These are phyloP conservation scores for Anagyrus pseudococci DNA, from an alignment of 2,888 invertebrate species.

Conservation along the genomic window DNA sequence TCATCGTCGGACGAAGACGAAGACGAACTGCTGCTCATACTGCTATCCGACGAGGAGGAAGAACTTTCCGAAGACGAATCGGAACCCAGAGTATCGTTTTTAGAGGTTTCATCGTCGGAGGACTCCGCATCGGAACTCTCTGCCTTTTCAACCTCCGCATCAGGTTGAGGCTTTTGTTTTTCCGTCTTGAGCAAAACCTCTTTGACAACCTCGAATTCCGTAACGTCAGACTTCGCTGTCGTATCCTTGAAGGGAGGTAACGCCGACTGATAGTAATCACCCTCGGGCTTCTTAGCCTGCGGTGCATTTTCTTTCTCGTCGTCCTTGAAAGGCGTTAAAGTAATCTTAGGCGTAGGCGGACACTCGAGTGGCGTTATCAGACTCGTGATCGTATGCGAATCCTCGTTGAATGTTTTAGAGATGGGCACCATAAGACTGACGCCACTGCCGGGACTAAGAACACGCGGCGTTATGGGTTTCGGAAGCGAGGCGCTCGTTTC, in stretches of 20 bases:
- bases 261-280: conserved; percentile 3
- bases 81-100: neutral
- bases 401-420: conserved; percentile 16
- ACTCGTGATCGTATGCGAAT: conserved; percentile 17
- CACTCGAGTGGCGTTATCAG: conserved; percentile 22
- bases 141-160: neutral
- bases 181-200: conserved; percentile 22
- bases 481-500: neutral
- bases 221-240: conserved; percentile 22
- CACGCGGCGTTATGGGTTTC: conserved; percentile 22
- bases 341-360: conserved; percentile 26
- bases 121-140: neutral
- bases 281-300: conserved; percentile 9
- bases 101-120: neutral
- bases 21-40: neutral
- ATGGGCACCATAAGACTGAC: neutral
- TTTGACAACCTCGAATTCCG: conserved; percentile 34
- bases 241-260: neutral
- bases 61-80: neutral
- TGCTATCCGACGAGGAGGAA: too few relatives aligned
- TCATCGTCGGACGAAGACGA: neutral
- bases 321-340: conserved; percentile 21
- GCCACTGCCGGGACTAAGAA: conserved; percentile 23
- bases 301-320: neutral
- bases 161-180: neutral